Percentiles rank a stretch among this genome's conserved stretches.
Conservation (phyloP, 1,140 invertebrate genomes). For the Ylistrum balloti region DNA sequence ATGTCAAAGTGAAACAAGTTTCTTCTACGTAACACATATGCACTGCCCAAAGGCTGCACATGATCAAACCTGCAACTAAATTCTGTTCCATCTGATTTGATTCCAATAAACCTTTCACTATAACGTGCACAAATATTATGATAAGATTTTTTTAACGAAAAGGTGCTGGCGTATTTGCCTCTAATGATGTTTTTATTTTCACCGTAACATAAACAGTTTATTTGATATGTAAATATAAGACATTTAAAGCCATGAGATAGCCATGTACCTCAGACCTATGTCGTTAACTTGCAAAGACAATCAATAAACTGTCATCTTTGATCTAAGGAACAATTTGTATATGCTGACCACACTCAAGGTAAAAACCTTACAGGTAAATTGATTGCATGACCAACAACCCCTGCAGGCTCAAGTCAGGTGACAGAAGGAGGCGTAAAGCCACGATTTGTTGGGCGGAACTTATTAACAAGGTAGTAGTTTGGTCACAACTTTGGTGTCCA, state of each 20-base stretch:
- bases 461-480: constrained; percentile 1
- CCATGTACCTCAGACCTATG: background rate
- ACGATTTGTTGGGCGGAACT: constrained; percentile 5
- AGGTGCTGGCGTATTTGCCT: background rate
- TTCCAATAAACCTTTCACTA: too few relatives aligned
- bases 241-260: background rate
- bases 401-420: background rate
- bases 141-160: background rate
- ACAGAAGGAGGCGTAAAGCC: background rate
- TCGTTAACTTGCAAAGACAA: background rate
- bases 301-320: background rate
- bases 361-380: background rate
- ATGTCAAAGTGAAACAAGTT: too few relatives aligned
- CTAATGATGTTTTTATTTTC: background rate
- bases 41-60: too few relatives aligned
- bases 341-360: background rate
- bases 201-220: background rate
- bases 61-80: too few relatives aligned
- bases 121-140: too few relatives aligned
- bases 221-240: background rate
- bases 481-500: constrained; percentile 16
- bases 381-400: background rate
- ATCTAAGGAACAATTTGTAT: too few relatives aligned
- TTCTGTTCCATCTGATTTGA: too few relatives aligned
- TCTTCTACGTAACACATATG: too few relatives aligned